Conservation (phyloP, 2,797 vertebrate genomes). For the Gymnothorax reevesii region DNA sequence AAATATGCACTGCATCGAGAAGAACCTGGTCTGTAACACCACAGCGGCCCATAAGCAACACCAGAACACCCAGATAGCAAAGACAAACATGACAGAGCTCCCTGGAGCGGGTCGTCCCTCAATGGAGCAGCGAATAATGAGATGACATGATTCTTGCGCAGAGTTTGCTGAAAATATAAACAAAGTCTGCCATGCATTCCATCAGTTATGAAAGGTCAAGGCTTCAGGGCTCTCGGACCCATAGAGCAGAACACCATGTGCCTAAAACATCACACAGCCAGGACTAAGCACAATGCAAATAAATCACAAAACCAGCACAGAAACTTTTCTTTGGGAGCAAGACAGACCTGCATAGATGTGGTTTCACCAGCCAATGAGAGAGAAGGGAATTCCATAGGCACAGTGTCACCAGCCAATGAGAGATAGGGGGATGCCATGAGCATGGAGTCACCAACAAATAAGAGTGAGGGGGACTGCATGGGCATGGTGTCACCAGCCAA, state of each 20-base stretch:
- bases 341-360: background rate
- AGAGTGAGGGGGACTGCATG: too few relatives aligned
- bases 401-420: too few relatives aligned
- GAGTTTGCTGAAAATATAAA: too few relatives aligned
- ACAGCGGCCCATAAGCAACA: background rate
- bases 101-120: background rate
- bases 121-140: background rate
- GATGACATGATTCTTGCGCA: too few relatives aligned
- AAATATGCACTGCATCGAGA: background rate
- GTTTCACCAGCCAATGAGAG: background rate
- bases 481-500: too few relatives aligned
- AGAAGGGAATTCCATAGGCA: background rate
- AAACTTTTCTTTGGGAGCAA: conserved; percentile 47
- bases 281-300: too few relatives aligned
- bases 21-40: background rate
- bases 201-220: too few relatives aligned
- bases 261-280: too few relatives aligned
- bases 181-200: too few relatives aligned
- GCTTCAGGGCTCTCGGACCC: too few relatives aligned
- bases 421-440: background rate
- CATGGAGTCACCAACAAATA: too few relatives aligned
- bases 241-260: too few relatives aligned
- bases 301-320: conserved; percentile 46
- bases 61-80: background rate
- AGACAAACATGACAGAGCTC: background rate